These are phyloP conservation scores for Spea multiplicata DNA, from an alignment of 2,113 vertebrate genomes.

Conservation along the genomic window DNA sequence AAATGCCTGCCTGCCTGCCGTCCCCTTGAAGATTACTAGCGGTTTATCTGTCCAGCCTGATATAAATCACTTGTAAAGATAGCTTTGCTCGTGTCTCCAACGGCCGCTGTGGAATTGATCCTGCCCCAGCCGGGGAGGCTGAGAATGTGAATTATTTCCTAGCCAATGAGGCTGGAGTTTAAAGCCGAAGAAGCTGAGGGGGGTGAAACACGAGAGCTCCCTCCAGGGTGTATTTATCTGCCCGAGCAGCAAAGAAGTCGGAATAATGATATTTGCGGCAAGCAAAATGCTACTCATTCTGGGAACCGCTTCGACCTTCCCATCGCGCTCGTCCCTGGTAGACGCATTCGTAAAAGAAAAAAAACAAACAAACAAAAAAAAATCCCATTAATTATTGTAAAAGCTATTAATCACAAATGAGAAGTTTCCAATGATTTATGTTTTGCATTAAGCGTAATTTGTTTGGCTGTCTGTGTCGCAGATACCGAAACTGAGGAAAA, in stretches of 20 bases:
- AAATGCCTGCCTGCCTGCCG: conserved; percentile 43
- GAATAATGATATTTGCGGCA: conserved; percentile 48
- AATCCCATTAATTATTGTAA: neutral
- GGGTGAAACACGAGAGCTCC: conserved; percentile 36
- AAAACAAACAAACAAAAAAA: too few relatives aligned
- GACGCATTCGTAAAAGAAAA: neutral
- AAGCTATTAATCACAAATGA: neutral
- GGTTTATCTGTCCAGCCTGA: conserved; percentile 52
- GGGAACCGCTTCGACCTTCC: neutral
- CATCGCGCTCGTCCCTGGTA: neutral
- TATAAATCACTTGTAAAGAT: conserved; percentile 52
- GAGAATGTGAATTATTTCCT: conserved; percentile 50
- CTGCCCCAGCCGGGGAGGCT: conserved; percentile 30
- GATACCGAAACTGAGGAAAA: neutral
- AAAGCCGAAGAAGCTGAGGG: conserved; percentile 29
- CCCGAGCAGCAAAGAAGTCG: conserved; percentile 3
- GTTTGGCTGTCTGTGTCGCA: neutral
- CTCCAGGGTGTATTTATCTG: conserved; percentile 46
- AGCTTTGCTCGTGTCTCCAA: conserved; percentile 50
- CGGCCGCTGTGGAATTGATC: conserved; percentile 11
- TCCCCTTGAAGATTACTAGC: conserved; percentile 50
- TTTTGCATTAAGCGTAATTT: neutral
- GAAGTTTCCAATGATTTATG: neutral
- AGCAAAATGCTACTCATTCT: neutral
- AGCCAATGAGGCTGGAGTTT: conserved; percentile 42